These are phyloP conservation scores for Vombatus ursinus DNA, from an alignment of 2,113 vertebrate species.

Conservation along the genomic window DNA sequence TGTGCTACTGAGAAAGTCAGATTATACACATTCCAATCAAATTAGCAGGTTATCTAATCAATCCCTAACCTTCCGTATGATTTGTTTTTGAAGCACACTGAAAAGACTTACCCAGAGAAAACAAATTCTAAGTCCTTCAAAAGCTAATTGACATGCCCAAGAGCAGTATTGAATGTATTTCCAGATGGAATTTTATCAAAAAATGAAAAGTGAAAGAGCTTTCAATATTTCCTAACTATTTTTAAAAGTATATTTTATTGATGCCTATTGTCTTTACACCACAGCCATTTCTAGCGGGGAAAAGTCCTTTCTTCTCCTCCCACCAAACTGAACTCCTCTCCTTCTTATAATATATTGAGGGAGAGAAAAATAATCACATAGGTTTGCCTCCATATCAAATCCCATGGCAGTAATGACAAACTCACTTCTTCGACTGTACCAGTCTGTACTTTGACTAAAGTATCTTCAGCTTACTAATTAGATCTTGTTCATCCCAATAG, in stretches of 20 bases:
- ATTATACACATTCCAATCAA: background rate
- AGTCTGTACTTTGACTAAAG: background rate
- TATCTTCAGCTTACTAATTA: background rate
- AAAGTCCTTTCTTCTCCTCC: background rate
- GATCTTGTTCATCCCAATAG: slow-evolving; percentile 69
- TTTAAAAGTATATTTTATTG: background rate
- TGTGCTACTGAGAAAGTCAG: background rate
- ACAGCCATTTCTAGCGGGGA: background rate
- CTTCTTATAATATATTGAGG: background rate
- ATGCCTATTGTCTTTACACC: background rate
- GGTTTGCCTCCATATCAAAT: background rate
- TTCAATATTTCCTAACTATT: background rate
- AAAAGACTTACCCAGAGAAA: background rate
- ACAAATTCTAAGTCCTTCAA: background rate
- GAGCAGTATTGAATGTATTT: background rate
- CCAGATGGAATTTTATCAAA: background rate
- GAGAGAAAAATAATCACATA: background rate
- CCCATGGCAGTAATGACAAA: background rate
- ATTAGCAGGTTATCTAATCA: background rate
- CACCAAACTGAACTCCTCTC: background rate
- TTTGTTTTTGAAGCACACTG: background rate
- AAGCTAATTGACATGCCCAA: background rate
- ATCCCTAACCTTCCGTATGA: background rate
- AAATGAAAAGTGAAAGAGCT: background rate
- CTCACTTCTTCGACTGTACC: background rate